A percentile compares a stretch with the other conserved stretches of the same genome.
Evolutionary conservation across 2,888 invertebrate species (phyloP).

Genomic region (Epinotia demarniana): DNA sequence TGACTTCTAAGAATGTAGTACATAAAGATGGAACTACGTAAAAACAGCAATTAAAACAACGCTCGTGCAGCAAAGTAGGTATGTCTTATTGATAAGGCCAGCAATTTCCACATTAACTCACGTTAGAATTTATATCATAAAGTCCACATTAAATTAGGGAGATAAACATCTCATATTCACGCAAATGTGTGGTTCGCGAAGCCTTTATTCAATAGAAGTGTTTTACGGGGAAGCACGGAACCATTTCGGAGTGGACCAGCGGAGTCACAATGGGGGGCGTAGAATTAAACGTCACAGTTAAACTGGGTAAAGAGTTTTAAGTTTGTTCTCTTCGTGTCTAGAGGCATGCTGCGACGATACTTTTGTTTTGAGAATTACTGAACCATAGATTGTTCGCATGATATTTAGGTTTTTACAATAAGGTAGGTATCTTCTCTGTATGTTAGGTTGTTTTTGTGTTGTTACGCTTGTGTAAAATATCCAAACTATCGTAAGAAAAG

Average conservation of each 20-base stretch:
- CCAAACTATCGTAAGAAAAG: neutral
- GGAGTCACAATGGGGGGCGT: conserved; percentile 58
- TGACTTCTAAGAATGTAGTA: neutral
- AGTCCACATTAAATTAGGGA: conserved; percentile 33
- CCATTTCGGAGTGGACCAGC: conserved; percentile 24
- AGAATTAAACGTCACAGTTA: conserved; percentile 45
- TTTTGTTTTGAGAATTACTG: conserved; percentile 10
- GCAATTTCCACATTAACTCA: conserved; percentile 25
- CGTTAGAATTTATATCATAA: conserved; percentile 23
- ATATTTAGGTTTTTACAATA: neutral
- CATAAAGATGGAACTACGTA: conserved; percentile 10
- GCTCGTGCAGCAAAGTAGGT: conserved; percentile 19
- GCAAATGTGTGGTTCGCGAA: conserved; percentile 32
- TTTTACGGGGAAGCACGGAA: conserved; percentile 28
- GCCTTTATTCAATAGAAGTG: conserved; percentile 39
- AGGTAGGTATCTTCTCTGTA: neutral
- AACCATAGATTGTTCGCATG: neutral
- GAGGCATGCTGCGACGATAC: conserved; percentile 16
- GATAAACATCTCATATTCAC: conserved; percentile 42
- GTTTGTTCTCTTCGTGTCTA: conserved; percentile 9
- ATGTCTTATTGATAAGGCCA: conserved; percentile 29
- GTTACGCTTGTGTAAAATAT: neutral
- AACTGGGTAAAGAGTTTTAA: conserved; percentile 34
- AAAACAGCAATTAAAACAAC: conserved; percentile 23
- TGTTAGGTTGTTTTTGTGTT: too few species aligned